Percentiles rank a stretch among this genome's conserved stretches.
phyloP scores from a whole-genome alignment of 1,140 invertebrate species.

The Anagrus nilaparvatae region DNA sequence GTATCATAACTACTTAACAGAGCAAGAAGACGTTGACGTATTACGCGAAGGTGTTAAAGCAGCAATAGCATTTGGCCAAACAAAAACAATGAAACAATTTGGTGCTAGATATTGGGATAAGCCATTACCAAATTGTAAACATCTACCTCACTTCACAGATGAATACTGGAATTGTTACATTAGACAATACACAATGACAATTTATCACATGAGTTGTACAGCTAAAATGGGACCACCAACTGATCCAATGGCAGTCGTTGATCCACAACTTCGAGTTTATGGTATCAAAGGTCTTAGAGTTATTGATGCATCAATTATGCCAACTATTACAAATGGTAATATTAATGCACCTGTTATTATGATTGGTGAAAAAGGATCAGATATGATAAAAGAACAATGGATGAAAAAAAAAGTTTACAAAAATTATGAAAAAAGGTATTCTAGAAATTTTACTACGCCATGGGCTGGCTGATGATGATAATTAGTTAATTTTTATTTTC shows the following conservation, averaged over 20 bases:
- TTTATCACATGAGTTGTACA: constrained; percentile 76
- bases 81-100: constrained; percentile 59
- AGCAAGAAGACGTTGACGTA: constrained; percentile 68
- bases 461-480: constrained; percentile 2
- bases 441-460: constrained; percentile 7
- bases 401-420: constrained; percentile 11
- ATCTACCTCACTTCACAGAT: constrained; percentile 63
- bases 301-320: constrained; percentile 75
- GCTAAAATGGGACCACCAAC: constrained; percentile 72
- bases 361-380: constrained; percentile 87
- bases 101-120: constrained; percentile 63
- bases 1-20: constrained; percentile 80
- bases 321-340: constrained; percentile 70
- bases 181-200: constrained; percentile 74
- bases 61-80: constrained; percentile 67
- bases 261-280: constrained; percentile 66
- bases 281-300: constrained; percentile 64
- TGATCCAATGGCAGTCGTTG: constrained; percentile 74
- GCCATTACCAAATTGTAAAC: constrained; percentile 67
- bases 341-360: constrained; percentile 82
- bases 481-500: too few relatives aligned
- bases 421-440: too few relatives aligned
- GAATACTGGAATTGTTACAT: constrained; percentile 76
- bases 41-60: constrained; percentile 77
- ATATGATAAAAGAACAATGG: constrained; percentile 60